Base-by-base conservation (phyloP, 1,140 invertebrate species). In the Drosophila paulistorum region DNA sequence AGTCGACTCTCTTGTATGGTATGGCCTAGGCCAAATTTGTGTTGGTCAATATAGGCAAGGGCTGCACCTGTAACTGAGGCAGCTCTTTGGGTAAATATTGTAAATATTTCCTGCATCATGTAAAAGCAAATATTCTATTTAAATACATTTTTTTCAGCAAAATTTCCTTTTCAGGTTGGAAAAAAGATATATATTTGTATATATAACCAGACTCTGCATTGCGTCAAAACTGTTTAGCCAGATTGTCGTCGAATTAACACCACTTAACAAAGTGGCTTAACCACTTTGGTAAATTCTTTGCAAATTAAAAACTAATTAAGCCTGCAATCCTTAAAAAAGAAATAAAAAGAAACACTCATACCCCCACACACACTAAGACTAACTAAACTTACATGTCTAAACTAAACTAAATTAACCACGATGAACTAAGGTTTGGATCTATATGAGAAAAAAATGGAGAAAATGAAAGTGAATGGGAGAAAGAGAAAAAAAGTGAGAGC, bases 251-350 rank as follows among this genome's bases (percentile, higher is more conserved):
- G 23, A n/a, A 4, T 33, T 62, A 37, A 30, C 13, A 33, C 37
- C 45, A 48, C 48, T 59, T 59, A 66, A 58, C 62, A 65, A 84
- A 84, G 71, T 83, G 60, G 75, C 59, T 83, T 63, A 79, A 13
- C 41, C 30, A 76, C 37, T 76, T 83, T 59, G 65, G 67, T 51
- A 71, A 80, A 71, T 64, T 69, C 37, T 63, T 63, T 51, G 33
- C 61, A 72, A 74, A 79, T 84, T 78, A 84, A 80, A 84, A 80
- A 77, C 33, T 67, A 67, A 68, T 84, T 80, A 77, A 67, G 35
- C 39, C 23, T 13, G 45, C 23, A 68, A 30, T 60, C 14, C 20
- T 11, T 41, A 39, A 55, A 33, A 14, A 20, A 10, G 41, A 39
- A 68, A n/a, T 7, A 10, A 20, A 33, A 70, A 51, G 45, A 39